These are phyloP conservation scores for Lepus americanus DNA, from an alignment of 2,113 vertebrate species.

Conservation along the genomic window DNA sequence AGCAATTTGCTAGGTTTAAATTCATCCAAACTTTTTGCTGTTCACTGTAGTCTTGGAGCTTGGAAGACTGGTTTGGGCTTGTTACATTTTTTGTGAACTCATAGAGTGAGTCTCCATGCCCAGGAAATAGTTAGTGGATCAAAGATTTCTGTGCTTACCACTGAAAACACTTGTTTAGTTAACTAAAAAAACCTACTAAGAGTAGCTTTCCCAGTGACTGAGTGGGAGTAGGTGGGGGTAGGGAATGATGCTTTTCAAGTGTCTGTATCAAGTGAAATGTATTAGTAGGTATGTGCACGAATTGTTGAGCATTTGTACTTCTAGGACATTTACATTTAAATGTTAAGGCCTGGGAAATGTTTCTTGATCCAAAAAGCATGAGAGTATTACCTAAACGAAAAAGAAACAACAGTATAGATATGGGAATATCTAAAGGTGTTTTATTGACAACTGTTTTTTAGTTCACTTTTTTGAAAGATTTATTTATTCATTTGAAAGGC, in stretches of 20 bases:
- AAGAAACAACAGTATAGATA: not conserved
- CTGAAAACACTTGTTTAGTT: not conserved
- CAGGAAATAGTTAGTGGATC: not conserved
- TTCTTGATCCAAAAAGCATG: not conserved
- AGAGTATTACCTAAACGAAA: not conserved
- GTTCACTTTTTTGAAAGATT: not conserved
- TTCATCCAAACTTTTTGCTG: not conserved
- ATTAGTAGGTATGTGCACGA: not conserved
- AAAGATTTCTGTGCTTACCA: conserved; percentile 5
- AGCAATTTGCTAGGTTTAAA: not conserved
- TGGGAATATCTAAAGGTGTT: not conserved
- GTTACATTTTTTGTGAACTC: not conserved
- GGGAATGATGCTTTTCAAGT: not conserved
- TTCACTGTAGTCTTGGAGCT: not conserved
- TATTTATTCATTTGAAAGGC: too few species aligned
- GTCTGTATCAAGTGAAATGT: not conserved
- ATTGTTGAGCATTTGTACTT: not conserved
- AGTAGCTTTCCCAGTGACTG: not conserved
- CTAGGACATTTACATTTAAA: conserved; percentile 10
- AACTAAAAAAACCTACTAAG: not conserved
- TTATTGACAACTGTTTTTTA: not conserved
- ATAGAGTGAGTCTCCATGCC: not conserved
- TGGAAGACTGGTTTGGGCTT: conserved; percentile 44
- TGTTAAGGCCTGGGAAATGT: conserved; percentile 39
- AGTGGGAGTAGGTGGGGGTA: not conserved